Percentiles rank a stretch among this genome's conserved stretches.
phyloP scores from a whole-genome alignment of 2,113 vertebrate species.

The Nothobranchius kuhntae region DNA sequence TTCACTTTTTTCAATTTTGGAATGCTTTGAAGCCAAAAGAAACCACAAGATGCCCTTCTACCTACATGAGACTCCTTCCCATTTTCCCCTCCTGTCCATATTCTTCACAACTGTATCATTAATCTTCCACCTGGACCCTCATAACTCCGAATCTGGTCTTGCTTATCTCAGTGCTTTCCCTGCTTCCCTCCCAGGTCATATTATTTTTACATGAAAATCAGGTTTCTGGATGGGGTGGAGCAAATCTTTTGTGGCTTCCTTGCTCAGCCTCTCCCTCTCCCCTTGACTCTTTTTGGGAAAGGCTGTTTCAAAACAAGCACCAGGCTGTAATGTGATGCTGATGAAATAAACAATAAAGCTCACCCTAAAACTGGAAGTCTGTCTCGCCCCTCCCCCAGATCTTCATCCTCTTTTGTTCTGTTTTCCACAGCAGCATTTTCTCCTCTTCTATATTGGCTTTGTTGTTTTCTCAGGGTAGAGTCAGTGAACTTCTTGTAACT shows the following conservation, averaged over 20 bases:
- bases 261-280: constrained; percentile 44
- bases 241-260: constrained; percentile 76
- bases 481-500: background rate
- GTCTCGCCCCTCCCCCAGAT: constrained; percentile 24
- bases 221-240: constrained; percentile 69
- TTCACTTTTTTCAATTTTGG: constrained; percentile 72
- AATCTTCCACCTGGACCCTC: constrained; percentile 45
- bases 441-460: constrained; percentile 34
- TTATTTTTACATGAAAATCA: constrained; percentile 72
- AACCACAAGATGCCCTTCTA: constrained; percentile 38
- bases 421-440: constrained; percentile 42
- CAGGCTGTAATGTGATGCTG: constrained; percentile 70
- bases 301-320: constrained; percentile 48
- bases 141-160: constrained; percentile 36
- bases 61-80: constrained; percentile 47
- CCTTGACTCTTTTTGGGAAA: constrained; percentile 51
- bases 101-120: constrained; percentile 65
- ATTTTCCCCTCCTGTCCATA: constrained; percentile 49
- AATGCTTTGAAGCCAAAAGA: constrained; percentile 69
- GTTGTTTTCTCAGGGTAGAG: constrained; percentile 14
- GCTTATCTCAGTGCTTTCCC: constrained; percentile 48
- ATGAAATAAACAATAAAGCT: constrained; percentile 71
- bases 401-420: constrained; percentile 32
- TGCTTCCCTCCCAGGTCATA: constrained; percentile 30
- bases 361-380: constrained; percentile 47